These are phyloP conservation scores for Monodelphis domestica DNA, from an alignment of 2,797 vertebrate species.

Conservation along the genomic window DNA sequence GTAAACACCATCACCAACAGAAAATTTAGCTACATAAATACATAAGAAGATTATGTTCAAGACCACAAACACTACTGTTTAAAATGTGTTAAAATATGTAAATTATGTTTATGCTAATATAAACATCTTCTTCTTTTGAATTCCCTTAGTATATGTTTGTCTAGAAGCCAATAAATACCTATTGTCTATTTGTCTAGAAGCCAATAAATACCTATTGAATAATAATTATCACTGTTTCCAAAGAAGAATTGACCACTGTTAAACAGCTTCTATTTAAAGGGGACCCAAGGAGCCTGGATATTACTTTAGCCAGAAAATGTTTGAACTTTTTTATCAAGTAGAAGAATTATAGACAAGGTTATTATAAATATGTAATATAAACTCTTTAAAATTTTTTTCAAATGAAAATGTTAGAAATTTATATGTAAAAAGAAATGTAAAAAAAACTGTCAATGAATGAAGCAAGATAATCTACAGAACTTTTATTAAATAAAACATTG, in stretches of 20 bases:
- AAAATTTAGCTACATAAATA: no score
- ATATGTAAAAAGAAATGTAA: background rate
- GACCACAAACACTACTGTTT: no score
- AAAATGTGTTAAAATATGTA: no score
- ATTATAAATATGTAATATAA: background rate
- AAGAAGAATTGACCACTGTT: background rate
- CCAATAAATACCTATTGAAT: background rate
- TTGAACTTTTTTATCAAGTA: background rate
- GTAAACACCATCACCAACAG: no score
- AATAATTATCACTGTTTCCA: background rate
- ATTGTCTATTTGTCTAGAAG: background rate
- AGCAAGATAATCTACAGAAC: background rate
- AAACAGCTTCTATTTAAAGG: background rate
- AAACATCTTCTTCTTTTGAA: no score
- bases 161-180: background rate
- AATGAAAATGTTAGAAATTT: background rate
- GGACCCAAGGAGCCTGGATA: background rate
- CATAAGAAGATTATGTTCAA: no score
- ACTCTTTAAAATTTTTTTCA: background rate
- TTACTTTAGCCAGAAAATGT: background rate
- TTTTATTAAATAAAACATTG: background rate
- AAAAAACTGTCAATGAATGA: background rate
- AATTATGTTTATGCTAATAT: no score
- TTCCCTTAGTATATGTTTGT: no score
- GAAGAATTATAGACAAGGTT: background rate